Base-by-base conservation (phyloP, 2,888 invertebrate species). In the Clostera curtula region DNA sequence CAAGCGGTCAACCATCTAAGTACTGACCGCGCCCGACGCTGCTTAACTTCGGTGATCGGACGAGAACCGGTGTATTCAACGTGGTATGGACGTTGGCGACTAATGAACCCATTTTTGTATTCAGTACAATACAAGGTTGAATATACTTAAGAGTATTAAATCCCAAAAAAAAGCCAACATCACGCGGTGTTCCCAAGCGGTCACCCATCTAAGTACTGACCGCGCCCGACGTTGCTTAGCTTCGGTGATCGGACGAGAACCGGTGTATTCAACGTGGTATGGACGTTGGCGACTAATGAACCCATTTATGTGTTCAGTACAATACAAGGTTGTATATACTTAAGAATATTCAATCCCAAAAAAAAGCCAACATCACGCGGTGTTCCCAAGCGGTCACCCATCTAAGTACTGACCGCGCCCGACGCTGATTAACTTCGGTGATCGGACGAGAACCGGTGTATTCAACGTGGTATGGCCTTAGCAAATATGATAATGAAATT, bases 191-290 rank as follows among this genome's bases (percentile, higher is more conserved):
- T 73, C 71, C 72, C 72, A 72, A 66, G 73, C 72, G 72, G 74
- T 76, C 76, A 75, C 74, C 75, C 75, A 77, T 74, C 74, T 71
- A 77, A 75, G 76, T 77, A 77, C 75, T 76, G 68, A 77, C 69
- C 68, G 56, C 74, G 74, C 74, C 76, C 74, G 69, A 75, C 63
- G 73, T 71, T 76, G 74, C 73, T 74, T 77, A 71, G 74, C 73
- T 75, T 75, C 76, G 74, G 77, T 77, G 76, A 77, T 77, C 76
- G 74, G 76, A 77, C 74, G 76, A 76, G 74, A 76, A 72, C 72
- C 74, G 71, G 75, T 73, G 74, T 69, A 45, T 71, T 74, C 71
- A 75, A 71, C 70, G 59, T 75, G 59, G 73, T 75, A 70, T 73
- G 73, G 68, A 70, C 70, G 60, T 60, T 60, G 60, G 52, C 58